Evolutionary conservation across 30 jellyfish, hydroid and myxozoan species (phyloP).

Genomic region (Hydra vulgaris): DNA sequence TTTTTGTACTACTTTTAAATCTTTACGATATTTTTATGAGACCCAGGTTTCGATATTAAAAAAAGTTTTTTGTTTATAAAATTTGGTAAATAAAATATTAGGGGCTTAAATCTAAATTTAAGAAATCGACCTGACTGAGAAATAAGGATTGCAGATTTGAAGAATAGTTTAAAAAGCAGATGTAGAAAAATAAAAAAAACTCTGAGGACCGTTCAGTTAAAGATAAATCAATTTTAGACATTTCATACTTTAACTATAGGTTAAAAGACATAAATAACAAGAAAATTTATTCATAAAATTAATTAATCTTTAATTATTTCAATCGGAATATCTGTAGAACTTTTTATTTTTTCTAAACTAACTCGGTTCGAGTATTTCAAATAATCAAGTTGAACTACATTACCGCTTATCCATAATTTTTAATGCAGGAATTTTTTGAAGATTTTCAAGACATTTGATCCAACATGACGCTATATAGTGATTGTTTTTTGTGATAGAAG

Average conservation of each 20-base stretch:
- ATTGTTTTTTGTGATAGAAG: background rate
- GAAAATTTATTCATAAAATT: background rate
- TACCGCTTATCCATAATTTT: background rate
- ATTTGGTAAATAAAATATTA: too few species aligned
- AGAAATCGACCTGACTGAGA: too few species aligned
- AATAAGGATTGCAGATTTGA: too few species aligned
- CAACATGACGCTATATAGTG: background rate
- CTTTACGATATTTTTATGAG: too few species aligned
- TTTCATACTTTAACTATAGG: background rate
- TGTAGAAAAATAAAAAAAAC: too few species aligned
- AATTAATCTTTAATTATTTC: background rate
- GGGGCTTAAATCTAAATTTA: too few species aligned
- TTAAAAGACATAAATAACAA: background rate
- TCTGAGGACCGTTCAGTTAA: background rate
- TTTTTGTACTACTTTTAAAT: too few species aligned
- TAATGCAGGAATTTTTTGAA: constrained; percentile 9
- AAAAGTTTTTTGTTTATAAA: too few species aligned
- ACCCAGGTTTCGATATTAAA: too few species aligned
- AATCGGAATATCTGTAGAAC: background rate
- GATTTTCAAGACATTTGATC: constrained; percentile 7
- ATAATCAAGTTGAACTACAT: background rate
- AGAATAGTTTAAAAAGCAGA: too few species aligned
- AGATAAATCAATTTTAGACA: background rate
- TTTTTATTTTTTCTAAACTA: background rate
- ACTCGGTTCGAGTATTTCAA: background rate